These are phyloP conservation scores for Olivierus martensii DNA, from an alignment of 1,140 invertebrate genomes.

Conservation along the genomic window DNA sequence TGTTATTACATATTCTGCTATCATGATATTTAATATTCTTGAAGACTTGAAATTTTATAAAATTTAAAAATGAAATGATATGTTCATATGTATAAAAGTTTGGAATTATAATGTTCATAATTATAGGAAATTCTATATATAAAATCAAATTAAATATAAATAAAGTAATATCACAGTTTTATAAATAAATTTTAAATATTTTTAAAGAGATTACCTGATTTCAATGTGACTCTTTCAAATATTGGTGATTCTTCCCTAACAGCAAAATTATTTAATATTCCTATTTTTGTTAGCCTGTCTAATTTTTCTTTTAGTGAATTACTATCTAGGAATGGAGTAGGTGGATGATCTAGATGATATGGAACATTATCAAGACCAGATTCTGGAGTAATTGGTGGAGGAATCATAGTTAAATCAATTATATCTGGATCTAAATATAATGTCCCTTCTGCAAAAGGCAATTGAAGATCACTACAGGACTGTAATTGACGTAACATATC, in stretches of 20 bases:
- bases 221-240: background rate
- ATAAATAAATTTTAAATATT: too few species aligned
- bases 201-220: background rate
- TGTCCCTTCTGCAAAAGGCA: slow-evolving; percentile 38
- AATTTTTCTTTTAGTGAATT: background rate
- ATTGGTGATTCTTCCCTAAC: background rate
- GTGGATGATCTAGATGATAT: background rate
- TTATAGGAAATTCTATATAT: too few species aligned
- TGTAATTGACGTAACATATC: slow-evolving; percentile 32
- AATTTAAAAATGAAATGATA: too few species aligned
- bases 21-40: too few species aligned
- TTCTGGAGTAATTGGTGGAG: slow-evolving; percentile 65
- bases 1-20: too few species aligned
- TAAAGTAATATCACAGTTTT: too few species aligned
- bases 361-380: slow-evolving; percentile 30
- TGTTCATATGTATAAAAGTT: too few species aligned
- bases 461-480: slow-evolving; percentile 26
- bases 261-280: too few species aligned
- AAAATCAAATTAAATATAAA: too few species aligned
- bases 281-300: background rate
- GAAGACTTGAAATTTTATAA: too few species aligned
- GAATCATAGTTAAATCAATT: slow-evolving; percentile 76
- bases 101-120: too few species aligned
- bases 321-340: slow-evolving; percentile 1
- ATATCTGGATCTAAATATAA: slow-evolving; percentile 68